A percentile compares a stretch with the other conserved stretches of the same genome.
phyloP scores from a whole-genome alignment of 2,797 vertebrate species.

The Ctenochaetus hawaiiensis region DNA sequence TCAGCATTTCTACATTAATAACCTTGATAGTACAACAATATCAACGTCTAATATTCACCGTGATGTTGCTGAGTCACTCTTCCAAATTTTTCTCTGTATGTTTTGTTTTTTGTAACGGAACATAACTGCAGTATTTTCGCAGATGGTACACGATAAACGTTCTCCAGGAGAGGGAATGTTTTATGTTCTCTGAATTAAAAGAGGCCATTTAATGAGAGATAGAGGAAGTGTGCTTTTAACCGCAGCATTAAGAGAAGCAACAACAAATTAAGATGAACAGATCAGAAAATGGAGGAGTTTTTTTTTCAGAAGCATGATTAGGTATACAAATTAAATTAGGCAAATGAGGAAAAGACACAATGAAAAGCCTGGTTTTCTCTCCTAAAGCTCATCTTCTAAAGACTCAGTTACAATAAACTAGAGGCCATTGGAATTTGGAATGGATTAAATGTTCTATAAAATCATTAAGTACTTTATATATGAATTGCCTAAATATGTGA shows the following conservation, averaged over 20 bases:
- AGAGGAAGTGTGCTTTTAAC: constrained; percentile 8
- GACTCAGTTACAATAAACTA: too few relatives aligned
- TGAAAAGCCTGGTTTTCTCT: not conserved
- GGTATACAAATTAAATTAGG: not conserved
- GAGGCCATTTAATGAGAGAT: constrained; percentile 4
- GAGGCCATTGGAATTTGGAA: too few relatives aligned
- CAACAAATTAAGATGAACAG: not conserved
- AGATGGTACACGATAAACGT: constrained; percentile 9
- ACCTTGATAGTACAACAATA: not conserved
- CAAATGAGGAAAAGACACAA: not conserved
- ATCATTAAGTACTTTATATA: not conserved
- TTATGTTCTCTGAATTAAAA: not conserved
- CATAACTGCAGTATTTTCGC: not conserved
- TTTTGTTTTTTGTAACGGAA: not conserved
- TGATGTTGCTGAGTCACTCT: not conserved
- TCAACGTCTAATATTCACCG: not conserved
- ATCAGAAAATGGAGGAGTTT: not conserved
- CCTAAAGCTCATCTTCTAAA: not conserved
- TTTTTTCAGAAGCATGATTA: not conserved
- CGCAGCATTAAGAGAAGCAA: not conserved
- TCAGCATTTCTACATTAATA: not conserved
- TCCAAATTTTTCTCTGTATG: not conserved
- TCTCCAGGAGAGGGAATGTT: not conserved
- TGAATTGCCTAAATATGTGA: not conserved
- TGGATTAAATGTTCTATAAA: not conserved